These are phyloP conservation scores for Micrasema minimum DNA, from an alignment of 1,140 invertebrate species.

Conservation along the genomic window DNA sequence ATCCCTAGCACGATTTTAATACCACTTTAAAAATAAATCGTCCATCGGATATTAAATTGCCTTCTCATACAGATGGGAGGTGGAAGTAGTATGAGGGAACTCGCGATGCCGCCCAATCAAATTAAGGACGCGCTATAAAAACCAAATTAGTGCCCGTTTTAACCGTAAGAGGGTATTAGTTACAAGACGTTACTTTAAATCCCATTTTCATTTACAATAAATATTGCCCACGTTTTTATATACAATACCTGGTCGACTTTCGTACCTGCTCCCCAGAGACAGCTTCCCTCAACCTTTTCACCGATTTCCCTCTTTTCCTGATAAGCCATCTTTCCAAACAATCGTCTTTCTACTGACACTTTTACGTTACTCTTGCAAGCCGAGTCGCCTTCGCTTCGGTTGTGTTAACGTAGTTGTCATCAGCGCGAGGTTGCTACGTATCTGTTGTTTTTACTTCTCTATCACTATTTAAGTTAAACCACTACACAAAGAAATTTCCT, in stretches of 20 bases:
- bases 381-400: no score
- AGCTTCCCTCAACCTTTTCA: conserved; percentile 38
- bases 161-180: conserved; percentile 67
- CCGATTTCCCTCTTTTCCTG: no score
- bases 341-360: no score
- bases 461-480: no score
- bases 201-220: conserved; percentile 70
- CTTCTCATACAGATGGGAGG: conserved; percentile 55
- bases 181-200: conserved; percentile 69
- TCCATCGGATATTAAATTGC: conserved; percentile 65
- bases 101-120: conserved; percentile 68
- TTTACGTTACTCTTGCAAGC: no score
- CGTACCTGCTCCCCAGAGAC: conserved; percentile 36
- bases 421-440: no score
- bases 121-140: conserved; percentile 69
- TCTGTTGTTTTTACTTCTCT: no score
- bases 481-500: no score
- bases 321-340: no score
- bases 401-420: no score
- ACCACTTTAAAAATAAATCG: conserved; percentile 52
- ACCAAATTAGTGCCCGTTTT: conserved; percentile 69
- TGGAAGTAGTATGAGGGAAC: no score
- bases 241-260: conserved; percentile 21
- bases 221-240: conserved; percentile 59
- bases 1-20: conserved; percentile 39